Base-by-base conservation (phyloP, 2,888 invertebrate species). In the Zelleria hepariella region DNA sequence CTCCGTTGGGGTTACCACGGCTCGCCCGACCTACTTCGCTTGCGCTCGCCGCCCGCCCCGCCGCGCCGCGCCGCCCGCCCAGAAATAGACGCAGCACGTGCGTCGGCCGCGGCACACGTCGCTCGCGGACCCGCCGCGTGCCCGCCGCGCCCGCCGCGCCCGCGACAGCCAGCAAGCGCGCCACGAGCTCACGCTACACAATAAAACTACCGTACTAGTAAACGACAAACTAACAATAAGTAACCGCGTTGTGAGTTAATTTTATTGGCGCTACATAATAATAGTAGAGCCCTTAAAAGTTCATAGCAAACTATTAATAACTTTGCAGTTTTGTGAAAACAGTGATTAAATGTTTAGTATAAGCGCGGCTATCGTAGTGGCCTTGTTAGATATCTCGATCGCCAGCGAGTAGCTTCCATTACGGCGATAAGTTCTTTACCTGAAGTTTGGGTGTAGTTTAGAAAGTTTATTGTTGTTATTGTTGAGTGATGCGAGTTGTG, bases 51-150 rank as follows among this genome's bases (percentile, higher is more conserved):
- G 69, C 68, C 75, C 79, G 76, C 73, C 75, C 60, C 60, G 47
- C 42, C 48, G 55, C 59, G 62, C 74, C 59, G 73, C 75, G 64
- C 69, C 74, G 74, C 73, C 76, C 79, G 78, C 82, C 85, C 82
- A 81, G 84, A 87, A 27, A 88, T 88, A 88, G 87, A 86, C 82
- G 82, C 79, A 85, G 86, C 88, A 87, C 86, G 87, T 86, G 87
- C 84, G 86, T 80, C 82, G 72, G 68, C 68, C 76, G 75, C 78
- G 82, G 70, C 80, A 77, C 78, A 82, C 85, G 86, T 77, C 70
- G 68, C 68, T 66, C 64, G 65, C 67, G 64, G 65, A 59, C 25
- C 52, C 42, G 25, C 42, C 52, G 21, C n/a, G 32, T 15, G 32
- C 32, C 32, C 4, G 10, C 20, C 52, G 42, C 58, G n/a, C 25